Percentiles rank a stretch among this genome's conserved stretches.
Evolutionary conservation across 2,888 invertebrate genomes (phyloP).

Genomic region (Beris chalybata): DNA sequence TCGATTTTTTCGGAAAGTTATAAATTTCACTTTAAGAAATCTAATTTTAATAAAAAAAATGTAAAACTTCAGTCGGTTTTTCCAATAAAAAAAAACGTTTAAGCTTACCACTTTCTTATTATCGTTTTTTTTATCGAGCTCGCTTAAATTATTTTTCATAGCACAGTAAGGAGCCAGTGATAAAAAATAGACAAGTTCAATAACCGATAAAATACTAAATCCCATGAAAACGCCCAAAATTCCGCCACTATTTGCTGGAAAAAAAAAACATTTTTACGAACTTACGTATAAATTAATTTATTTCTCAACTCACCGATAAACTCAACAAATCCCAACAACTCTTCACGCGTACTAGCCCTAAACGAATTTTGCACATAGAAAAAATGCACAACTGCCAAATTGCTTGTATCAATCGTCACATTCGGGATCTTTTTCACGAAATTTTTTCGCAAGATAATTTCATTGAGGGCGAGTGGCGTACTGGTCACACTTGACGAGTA

Average conservation of each 20-base stretch:
- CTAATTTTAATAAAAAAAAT: too few species aligned
- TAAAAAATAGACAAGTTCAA: slow-evolving; percentile 75
- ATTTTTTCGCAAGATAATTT: slow-evolving; percentile 38
- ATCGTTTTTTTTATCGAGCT: too few species aligned
- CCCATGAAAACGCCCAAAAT: slow-evolving; percentile 81
- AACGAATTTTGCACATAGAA: slow-evolving; percentile 73
- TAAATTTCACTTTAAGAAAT: too few species aligned
- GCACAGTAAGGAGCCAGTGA: slow-evolving; percentile 42
- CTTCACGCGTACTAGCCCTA: slow-evolving; percentile 70
- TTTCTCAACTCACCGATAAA: slow-evolving; percentile 66
- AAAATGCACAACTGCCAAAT: slow-evolving; percentile 73
- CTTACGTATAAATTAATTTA: too few species aligned
- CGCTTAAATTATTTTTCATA: too few species aligned
- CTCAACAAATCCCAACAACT: slow-evolving; percentile 78
- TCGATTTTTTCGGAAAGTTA: too few species aligned
- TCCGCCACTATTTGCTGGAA: slow-evolving; percentile 78
- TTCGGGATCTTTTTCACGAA: not conserved
- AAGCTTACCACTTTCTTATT: too few species aligned
- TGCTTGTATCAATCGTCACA: slow-evolving; percentile 51
- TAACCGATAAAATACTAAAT: slow-evolving; percentile 77
- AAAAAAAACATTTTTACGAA: not conserved
- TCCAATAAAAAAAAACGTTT: too few species aligned
- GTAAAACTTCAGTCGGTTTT: too few species aligned
- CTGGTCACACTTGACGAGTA: slow-evolving; percentile 65
- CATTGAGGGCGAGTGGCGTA: slow-evolving; percentile 58